Evolutionary conservation across 2,888 invertebrate species (phyloP).

Genomic region (Lymantria monacha): DNA sequence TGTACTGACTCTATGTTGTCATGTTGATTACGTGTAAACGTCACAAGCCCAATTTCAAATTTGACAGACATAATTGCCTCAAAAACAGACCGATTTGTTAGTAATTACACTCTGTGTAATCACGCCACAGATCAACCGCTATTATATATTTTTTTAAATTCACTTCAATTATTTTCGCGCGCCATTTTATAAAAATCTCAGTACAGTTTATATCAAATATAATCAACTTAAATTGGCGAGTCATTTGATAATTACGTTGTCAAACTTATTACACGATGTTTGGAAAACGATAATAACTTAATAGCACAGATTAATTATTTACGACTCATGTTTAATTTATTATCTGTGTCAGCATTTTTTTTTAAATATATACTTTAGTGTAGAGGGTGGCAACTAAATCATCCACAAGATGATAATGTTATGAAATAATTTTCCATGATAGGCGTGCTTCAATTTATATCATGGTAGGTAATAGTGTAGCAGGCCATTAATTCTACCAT

Average conservation of each 20-base stretch:
- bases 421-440: too few species aligned
- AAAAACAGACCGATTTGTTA: background rate
- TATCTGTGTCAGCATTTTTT: background rate
- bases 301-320: constrained; percentile 4
- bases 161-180: background rate
- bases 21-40: too few species aligned
- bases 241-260: background rate
- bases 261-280: background rate
- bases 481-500: too few species aligned
- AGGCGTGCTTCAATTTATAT: too few species aligned
- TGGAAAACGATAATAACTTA: background rate
- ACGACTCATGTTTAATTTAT: constrained; percentile 1
- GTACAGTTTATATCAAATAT: background rate
- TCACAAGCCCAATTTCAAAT: too few species aligned
- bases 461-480: too few species aligned
- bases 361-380: too few species aligned
- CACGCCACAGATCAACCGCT: background rate
- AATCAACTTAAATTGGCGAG: constrained; percentile 1
- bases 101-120: background rate
- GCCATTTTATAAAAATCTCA: background rate
- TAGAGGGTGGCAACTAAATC: too few species aligned
- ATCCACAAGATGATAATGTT: too few species aligned
- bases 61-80: too few species aligned
- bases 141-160: background rate
- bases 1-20: too few species aligned